Conservation (phyloP, 1,140 invertebrate genomes). For the Oryctes rhinoceros region DNA sequence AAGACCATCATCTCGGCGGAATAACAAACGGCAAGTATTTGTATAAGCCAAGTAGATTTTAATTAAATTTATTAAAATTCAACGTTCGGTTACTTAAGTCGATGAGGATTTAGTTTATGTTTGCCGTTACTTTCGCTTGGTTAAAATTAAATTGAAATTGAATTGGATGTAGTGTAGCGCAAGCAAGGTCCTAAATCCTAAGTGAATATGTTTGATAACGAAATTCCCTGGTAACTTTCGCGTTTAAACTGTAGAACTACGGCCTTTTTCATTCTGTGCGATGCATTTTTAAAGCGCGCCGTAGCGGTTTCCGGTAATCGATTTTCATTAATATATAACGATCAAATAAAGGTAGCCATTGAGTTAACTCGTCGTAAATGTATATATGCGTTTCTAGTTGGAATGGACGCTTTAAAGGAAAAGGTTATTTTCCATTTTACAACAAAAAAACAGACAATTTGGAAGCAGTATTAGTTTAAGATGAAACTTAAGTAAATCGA, state of each 20-base stretch:
- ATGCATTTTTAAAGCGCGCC: not conserved
- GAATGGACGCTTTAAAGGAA: too few relatives aligned
- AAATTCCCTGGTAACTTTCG: not conserved
- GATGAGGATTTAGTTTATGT: not conserved
- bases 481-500: too few relatives aligned
- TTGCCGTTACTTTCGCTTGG: not conserved
- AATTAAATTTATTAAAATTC: slow-evolving; percentile 4
- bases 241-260: not conserved
- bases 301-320: not conserved
- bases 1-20: too few relatives aligned
- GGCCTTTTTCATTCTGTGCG: not conserved
- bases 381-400: too few relatives aligned
- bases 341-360: too few relatives aligned
- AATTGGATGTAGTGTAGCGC: not conserved
- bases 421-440: too few relatives aligned
- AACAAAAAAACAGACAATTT: too few relatives aligned
- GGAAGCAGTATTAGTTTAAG: too few relatives aligned
- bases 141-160: slow-evolving; percentile 12
- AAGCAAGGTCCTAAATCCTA: not conserved
- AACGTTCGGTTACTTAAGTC: not conserved
- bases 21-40: not conserved
- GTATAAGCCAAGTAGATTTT: not conserved
- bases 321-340: too few relatives aligned
- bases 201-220: not conserved
- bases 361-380: too few relatives aligned